Evolutionary conservation across 2,888 invertebrate genomes (phyloP).

Genomic region (Allolobophora icterica): DNA sequence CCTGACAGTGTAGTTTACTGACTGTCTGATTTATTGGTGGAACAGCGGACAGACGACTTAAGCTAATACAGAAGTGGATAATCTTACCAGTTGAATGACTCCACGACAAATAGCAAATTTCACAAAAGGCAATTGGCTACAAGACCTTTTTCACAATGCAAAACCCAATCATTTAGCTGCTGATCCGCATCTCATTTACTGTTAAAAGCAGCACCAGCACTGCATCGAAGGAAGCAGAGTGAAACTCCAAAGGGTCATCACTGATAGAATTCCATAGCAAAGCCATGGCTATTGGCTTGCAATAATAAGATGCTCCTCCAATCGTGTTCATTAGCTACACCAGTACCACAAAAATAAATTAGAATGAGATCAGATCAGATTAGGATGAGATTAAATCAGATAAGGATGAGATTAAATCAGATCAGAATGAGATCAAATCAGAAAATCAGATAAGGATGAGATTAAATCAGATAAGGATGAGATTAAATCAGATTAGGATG

Average conservation of each 20-base stretch:
- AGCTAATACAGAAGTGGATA: background rate
- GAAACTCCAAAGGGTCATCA: background rate
- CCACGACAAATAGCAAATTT: constrained; percentile 10
- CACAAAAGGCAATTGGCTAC: constrained; percentile 9
- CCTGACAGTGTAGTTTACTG: background rate
- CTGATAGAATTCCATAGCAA: background rate
- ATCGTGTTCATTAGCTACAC: too few relatives aligned
- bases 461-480: background rate
- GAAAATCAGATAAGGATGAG: background rate
- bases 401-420: background rate
- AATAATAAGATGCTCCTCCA: background rate
- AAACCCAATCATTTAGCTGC: constrained; percentile 1
- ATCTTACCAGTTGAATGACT: constrained; percentile 17
- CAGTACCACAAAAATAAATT: background rate
- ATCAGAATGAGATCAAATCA: too few relatives aligned
- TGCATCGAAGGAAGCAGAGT: background rate
- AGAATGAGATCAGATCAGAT: too few relatives aligned
- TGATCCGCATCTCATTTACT: constrained; percentile 8
- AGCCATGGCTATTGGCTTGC: background rate
- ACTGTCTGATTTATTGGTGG: background rate
- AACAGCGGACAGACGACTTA: background rate
- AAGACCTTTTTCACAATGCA: background rate
- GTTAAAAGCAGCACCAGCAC: background rate
- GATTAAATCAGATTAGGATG: background rate
- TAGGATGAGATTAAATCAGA: background rate